Evolutionary conservation across 2,888 invertebrate genomes (phyloP).

Genomic region (Apomyelois bistriatella): DNA sequence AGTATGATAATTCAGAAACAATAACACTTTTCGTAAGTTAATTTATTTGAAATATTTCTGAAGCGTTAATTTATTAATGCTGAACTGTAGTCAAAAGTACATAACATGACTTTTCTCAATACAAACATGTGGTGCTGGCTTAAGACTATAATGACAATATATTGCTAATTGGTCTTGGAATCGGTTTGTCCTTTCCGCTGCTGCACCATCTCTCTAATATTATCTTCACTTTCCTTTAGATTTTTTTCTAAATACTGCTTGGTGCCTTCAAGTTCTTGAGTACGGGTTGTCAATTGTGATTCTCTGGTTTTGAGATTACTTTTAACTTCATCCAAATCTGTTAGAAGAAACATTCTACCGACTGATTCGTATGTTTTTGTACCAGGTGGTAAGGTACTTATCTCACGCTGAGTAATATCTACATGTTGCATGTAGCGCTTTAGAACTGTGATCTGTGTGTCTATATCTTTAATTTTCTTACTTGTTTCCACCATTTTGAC

Average conservation of each 20-base stretch:
- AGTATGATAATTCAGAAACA: no score
- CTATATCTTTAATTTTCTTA: constrained; percentile 88
- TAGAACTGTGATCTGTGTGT: constrained; percentile 86
- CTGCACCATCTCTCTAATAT: constrained; percentile 90
- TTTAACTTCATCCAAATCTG: constrained; percentile 83
- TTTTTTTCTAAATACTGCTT: constrained; percentile 90
- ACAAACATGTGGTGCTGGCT: not conserved
- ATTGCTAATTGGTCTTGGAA: constrained; percentile 30
- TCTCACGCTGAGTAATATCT: constrained; percentile 84
- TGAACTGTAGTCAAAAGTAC: no score
- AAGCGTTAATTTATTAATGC: no score
- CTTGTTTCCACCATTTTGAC: constrained; percentile 89
- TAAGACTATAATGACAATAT: not conserved
- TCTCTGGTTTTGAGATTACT: constrained; percentile 81
- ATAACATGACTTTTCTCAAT: no score
- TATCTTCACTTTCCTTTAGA: constrained; percentile 91
- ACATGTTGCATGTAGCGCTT: constrained; percentile 85
- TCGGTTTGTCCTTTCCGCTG: constrained; percentile 79
- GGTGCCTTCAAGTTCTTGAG: constrained; percentile 85
- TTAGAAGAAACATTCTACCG: constrained; percentile 90
- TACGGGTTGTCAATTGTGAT: constrained; percentile 80
- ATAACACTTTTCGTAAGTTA: no score
- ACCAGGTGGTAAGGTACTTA: constrained; percentile 79
- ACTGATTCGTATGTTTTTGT: constrained; percentile 89
- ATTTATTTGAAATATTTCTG: no score